Percentiles rank a stretch among this genome's conserved stretches.
Evolutionary conservation across 2,113 vertebrate species (phyloP).

Genomic region (Psittacula cyanocephala): DNA sequence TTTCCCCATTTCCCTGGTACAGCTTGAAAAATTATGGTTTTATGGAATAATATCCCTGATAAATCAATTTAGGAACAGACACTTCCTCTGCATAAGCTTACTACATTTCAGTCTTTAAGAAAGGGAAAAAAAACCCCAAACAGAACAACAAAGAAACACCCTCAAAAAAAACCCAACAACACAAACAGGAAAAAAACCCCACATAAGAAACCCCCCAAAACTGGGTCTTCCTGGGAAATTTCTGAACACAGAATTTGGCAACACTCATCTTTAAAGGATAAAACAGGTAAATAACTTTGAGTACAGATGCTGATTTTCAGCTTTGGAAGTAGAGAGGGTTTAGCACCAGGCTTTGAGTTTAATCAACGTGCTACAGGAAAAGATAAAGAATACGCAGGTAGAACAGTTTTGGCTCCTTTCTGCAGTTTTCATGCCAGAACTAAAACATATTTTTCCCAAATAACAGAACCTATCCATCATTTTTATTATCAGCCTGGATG

Average conservation of each 20-base stretch:
- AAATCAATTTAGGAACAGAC: neutral
- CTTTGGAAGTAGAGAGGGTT: neutral
- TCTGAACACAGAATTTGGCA: neutral
- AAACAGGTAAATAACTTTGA: neutral
- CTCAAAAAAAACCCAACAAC: neutral
- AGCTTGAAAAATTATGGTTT: neutral
- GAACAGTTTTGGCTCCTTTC: neutral
- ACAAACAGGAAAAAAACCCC: neutral
- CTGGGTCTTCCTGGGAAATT: neutral
- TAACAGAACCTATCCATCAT: constrained; percentile 35
- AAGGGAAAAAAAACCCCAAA: neutral
- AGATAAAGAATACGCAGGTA: neutral
- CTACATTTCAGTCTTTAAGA: neutral
- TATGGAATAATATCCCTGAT: neutral
- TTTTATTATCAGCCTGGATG: constrained; percentile 30
- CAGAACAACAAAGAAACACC: neutral
- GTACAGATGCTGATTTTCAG: neutral
- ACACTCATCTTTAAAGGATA: neutral
- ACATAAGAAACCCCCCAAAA: too few species aligned
- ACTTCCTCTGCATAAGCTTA: neutral
- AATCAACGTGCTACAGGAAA: neutral
- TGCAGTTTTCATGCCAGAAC: neutral
- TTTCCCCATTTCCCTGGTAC: neutral
- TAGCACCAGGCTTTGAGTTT: neutral
- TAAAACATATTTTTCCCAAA: constrained; percentile 5